A percentile compares a stretch with the other conserved stretches of the same genome.
phyloP scores from a whole-genome alignment of 2,888 invertebrate species.

The Polylopha cassiicola region DNA sequence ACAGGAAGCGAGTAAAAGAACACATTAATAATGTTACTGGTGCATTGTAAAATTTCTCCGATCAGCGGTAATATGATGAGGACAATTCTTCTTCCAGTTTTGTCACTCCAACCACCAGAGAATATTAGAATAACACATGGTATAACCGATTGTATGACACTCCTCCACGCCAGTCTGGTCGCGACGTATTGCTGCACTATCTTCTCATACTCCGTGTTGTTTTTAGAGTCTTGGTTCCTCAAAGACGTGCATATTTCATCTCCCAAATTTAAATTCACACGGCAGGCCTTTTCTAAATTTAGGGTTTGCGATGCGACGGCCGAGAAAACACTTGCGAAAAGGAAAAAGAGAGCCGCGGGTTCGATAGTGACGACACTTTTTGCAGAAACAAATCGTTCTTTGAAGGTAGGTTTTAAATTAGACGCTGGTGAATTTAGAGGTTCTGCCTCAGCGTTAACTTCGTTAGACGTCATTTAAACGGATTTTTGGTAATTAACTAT shows the following conservation, averaged over 20 bases:
- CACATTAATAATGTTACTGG: slow-evolving; percentile 83
- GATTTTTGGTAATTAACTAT: too few relatives aligned
- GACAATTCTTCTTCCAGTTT: slow-evolving; percentile 78
- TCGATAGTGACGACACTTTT: slow-evolving; percentile 34
- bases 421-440: too few relatives aligned
- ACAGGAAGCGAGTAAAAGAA: slow-evolving; percentile 83
- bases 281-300: slow-evolving; percentile 86
- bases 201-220: slow-evolving; percentile 56
- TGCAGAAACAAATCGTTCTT: slow-evolving; percentile 8
- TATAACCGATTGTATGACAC: slow-evolving; percentile 82
- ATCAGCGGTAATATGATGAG: slow-evolving; percentile 84
- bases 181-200: slow-evolving; percentile 81
- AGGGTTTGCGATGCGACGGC: slow-evolving; percentile 84
- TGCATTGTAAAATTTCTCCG: slow-evolving; percentile 82
- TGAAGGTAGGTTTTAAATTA: too few relatives aligned
- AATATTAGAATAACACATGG: slow-evolving; percentile 85
- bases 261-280: slow-evolving; percentile 82
- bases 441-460: too few relatives aligned
- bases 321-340: slow-evolving; percentile 54
- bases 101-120: slow-evolving; percentile 83
- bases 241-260: slow-evolving; percentile 82
- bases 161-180: slow-evolving; percentile 85
- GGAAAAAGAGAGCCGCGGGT: slow-evolving; percentile 32
- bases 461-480: too few relatives aligned
- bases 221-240: slow-evolving; percentile 78